A percentile compares a stretch with the other conserved stretches of the same genome.
phyloP scores from a whole-genome alignment of 2,797 vertebrate genomes.

The Schizopygopsis pylzovi region DNA sequence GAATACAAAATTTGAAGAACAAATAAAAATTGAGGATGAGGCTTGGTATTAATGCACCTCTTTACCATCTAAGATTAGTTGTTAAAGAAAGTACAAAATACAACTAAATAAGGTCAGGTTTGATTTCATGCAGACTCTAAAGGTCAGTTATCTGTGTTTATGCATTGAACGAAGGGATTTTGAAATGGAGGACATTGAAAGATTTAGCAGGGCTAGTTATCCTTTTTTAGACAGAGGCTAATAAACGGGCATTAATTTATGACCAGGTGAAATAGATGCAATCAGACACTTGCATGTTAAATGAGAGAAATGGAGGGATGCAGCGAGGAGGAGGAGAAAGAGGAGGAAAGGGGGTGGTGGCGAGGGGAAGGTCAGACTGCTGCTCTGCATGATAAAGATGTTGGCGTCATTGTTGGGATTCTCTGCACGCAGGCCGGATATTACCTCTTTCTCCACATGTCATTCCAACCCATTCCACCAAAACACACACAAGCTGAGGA shows the following conservation, averaged over 20 bases:
- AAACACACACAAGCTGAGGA: conserved; percentile 51
- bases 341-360: conserved; percentile 62
- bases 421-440: conserved; percentile 69
- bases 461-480: conserved; percentile 72
- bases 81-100: too few species aligned
- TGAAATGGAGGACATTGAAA: neutral
- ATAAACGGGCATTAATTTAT: conserved; percentile 56
- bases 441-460: conserved; percentile 71
- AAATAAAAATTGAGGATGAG: too few species aligned
- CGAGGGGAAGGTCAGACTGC: conserved; percentile 52
- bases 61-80: neutral
- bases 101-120: neutral
- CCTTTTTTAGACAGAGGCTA: conserved; percentile 18
- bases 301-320: conserved; percentile 43
- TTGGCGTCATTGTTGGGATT: conserved; percentile 68
- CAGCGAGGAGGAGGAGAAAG: conserved; percentile 52
- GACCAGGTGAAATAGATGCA: conserved; percentile 74
- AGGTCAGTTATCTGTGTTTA: neutral
- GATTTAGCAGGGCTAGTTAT: conserved; percentile 24
- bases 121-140: neutral
- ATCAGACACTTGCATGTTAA: conserved; percentile 66
- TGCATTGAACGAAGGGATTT: neutral
- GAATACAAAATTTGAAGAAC: neutral
- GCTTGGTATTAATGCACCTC: neutral
- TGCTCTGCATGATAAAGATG: conserved; percentile 75